Evolutionary conservation across 2,797 vertebrate species (phyloP).

Genomic region (Notoglanidium macrostoma): DNA sequence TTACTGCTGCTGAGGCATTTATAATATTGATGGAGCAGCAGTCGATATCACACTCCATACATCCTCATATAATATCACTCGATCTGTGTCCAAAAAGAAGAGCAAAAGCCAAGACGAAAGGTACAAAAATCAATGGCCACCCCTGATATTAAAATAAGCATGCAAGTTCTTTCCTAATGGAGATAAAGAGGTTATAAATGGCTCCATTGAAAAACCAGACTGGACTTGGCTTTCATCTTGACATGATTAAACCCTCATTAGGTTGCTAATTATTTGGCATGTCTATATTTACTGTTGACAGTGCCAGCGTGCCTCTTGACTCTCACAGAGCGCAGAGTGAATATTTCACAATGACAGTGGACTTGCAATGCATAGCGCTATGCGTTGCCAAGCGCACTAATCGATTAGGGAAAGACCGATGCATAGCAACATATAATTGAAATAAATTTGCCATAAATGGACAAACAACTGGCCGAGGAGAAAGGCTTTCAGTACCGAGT

Average conservation of each 20-base stretch:
- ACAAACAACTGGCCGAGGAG: conserved; percentile 72
- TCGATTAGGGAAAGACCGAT: conserved; percentile 71
- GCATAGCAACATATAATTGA: conserved; percentile 71
- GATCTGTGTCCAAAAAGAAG: conserved; percentile 68
- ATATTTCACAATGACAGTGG: conserved; percentile 52
- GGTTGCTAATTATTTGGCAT: conserved; percentile 75
- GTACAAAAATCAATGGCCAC: conserved; percentile 83
- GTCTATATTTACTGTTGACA: conserved; percentile 59
- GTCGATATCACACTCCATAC: conserved; percentile 87
- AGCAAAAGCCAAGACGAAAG: conserved; percentile 51
- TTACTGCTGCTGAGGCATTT: conserved; percentile 80
- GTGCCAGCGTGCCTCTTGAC: conserved; percentile 46
- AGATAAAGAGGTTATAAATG: conserved; percentile 86
- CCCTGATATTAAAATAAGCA: conserved; percentile 83
- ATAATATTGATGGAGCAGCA: conserved; percentile 83
- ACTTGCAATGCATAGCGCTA: conserved; percentile 56
- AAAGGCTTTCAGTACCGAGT: conserved; percentile 44
- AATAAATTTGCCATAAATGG: conserved; percentile 75
- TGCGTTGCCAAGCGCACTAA: conserved; percentile 65
- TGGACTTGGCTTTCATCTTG: conserved; percentile 76
- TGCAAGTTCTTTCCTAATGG: conserved; percentile 86
- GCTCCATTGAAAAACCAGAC: conserved; percentile 66
- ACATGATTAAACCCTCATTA: conserved; percentile 82
- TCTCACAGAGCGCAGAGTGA: conserved; percentile 37
- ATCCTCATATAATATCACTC: conserved; percentile 93